Evolutionary conservation across 2,113 vertebrate genomes (phyloP).

Genomic region (Malaclemys terrapin): DNA sequence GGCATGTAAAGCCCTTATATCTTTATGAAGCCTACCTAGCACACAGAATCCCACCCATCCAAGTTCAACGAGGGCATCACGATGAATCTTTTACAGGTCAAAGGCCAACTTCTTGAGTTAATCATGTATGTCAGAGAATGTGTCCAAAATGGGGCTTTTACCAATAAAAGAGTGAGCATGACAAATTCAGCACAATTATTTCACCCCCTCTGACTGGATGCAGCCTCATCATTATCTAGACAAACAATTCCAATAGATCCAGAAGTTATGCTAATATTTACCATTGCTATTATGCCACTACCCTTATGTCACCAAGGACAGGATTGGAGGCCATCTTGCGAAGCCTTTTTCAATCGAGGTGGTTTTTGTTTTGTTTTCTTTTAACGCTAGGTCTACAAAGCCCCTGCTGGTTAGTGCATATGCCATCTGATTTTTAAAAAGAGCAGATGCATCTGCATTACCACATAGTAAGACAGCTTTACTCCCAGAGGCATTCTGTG

Average conservation of each 20-base stretch:
- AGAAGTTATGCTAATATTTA: neutral
- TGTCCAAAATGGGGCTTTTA: neutral
- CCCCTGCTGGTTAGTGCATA: neutral
- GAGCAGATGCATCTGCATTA: neutral
- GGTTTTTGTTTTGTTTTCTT: neutral
- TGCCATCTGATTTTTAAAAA: neutral
- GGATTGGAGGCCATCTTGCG: neutral
- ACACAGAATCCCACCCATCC: neutral
- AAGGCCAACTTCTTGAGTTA: neutral
- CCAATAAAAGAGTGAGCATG: neutral
- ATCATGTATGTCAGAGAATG: neutral
- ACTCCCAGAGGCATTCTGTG: too few relatives aligned
- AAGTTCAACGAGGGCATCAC: accelerated
- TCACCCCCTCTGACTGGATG: neutral
- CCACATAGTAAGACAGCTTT: neutral
- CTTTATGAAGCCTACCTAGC: neutral
- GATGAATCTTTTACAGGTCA: neutral
- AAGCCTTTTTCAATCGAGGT: neutral
- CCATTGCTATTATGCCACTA: neutral
- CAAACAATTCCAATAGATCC: neutral
- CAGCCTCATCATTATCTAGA: neutral
- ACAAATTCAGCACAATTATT: neutral
- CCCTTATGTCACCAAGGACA: neutral
- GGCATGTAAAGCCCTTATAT: neutral
- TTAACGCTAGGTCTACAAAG: neutral